A percentile compares a stretch with the other conserved stretches of the same genome.
phyloP scores from a whole-genome alignment of 2,797 vertebrate genomes.

The Spinus pinus region DNA sequence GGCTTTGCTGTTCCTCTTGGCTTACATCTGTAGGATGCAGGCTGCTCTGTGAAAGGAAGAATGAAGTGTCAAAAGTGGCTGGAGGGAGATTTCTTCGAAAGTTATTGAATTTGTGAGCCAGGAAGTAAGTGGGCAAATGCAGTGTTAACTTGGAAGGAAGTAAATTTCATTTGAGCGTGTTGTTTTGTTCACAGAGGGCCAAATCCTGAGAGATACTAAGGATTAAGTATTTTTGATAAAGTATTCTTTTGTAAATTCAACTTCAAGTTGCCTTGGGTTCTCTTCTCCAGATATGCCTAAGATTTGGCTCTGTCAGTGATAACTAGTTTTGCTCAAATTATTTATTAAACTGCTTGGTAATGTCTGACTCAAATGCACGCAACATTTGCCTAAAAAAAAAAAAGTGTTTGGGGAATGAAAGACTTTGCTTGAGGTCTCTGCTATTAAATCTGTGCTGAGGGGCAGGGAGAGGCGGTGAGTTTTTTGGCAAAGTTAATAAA shows the following conservation, averaged over 20 bases:
- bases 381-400: slow-evolving; percentile 3
- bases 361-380: not conserved
- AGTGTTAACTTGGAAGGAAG: not conserved
- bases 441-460: slow-evolving; percentile 57
- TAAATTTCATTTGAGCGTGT: not conserved
- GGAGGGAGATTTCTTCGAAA: not conserved
- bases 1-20: slow-evolving; percentile 28
- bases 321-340: slow-evolving; percentile 35
- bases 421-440: slow-evolving; percentile 51
- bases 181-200: not conserved
- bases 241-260: not conserved
- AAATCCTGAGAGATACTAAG: slow-evolving; percentile 7
- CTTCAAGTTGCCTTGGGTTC: slow-evolving; percentile 4
- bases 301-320: not conserved
- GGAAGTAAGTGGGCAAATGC: not conserved
- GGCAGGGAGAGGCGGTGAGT: slow-evolving; percentile 53
- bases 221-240: slow-evolving; percentile 53
- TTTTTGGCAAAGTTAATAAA: slow-evolving; percentile 63
- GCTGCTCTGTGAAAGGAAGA: slow-evolving; percentile 9
- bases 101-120: not conserved
- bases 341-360: slow-evolving; percentile 50
- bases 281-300: not conserved
- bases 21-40: not conserved
- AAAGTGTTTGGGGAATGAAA: slow-evolving; percentile 16
- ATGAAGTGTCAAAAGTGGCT: slow-evolving; percentile 33